Evolutionary conservation across 2,113 vertebrate genomes (phyloP), one percentile per base, ranked within the genome.

Genomic region (Telmatochromis brichardi): DNA sequence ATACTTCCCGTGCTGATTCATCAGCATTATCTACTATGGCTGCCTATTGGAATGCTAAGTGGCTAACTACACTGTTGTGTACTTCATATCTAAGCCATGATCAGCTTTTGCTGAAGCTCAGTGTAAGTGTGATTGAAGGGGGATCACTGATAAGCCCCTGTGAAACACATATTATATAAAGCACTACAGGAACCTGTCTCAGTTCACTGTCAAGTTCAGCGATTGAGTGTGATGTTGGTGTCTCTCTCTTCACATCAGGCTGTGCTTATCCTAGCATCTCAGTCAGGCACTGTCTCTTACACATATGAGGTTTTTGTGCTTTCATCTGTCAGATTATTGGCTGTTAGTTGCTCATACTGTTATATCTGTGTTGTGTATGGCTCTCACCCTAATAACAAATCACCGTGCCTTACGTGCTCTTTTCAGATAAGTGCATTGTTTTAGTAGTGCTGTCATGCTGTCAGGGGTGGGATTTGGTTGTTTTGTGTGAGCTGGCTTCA

Each of bases 141-240:
- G 88, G 89, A 86, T 92, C 89, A 35, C 89, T 57, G 88, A 91
- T 93, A 91, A 94, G 76, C 80, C 73, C 78, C 84, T 80, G 80
- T 80, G 85, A 87, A 92, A 87, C 87, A 76, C 47, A 80, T 26
- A 83, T 84, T 55, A 65, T 42, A 83, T 71, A 89, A 88, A 88
- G 73, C 82, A 7, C 15, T 23, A 54, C 83, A 82, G 73, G 57
- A 81, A 81, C 45, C 78, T 37, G 81, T 71, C 55, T 55, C 82
- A 15, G 50, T 79, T 84, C 50, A 21, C 71, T 55, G 87, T 90
- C 83, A 78, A 40, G 47, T 89, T 87, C 84, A 80, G 83, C 17
- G 1, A 35, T 9, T 45, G 83, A 53, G 85, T 68, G 86, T 23
- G 53, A 82, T 71, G 79, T 35, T 15, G 53, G 54, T 7, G 73